Evolutionary conservation across 1,140 invertebrate genomes (phyloP).

Genomic region (Drosophila sulfurigaster): DNA sequence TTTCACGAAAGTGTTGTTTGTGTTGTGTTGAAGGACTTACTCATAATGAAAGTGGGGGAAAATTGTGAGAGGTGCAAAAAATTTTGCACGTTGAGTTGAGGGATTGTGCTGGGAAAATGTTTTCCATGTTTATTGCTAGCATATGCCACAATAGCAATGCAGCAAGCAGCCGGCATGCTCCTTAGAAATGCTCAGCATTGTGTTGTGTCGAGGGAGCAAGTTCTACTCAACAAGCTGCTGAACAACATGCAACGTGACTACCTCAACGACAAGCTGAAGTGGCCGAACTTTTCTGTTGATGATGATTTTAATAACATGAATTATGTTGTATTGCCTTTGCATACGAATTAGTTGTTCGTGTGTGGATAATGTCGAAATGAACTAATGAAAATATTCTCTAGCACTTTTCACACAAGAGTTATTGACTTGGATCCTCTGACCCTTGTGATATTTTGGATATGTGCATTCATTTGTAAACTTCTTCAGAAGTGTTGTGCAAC

Average conservation of each 20-base stretch:
- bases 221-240: constrained; percentile 7
- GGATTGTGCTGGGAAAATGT: constrained; percentile 21
- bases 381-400: constrained; percentile 1
- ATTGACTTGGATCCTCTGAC: background rate
- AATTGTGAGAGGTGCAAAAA: background rate
- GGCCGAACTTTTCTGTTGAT: constrained; percentile 21
- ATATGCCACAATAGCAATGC: constrained; percentile 35
- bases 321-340: background rate
- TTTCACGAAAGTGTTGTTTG: constrained; percentile 28
- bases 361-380: background rate
- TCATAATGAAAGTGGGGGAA: background rate
- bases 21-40: constrained; percentile 32
- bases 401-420: background rate
- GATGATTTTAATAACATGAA: constrained; percentile 30
- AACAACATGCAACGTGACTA: background rate
- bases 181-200: constrained; percentile 21
- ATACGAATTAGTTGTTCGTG: constrained; percentile 1
- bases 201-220: constrained; percentile 10
- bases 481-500: constrained; percentile 8
- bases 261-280: constrained; percentile 7
- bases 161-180: background rate
- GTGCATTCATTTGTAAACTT: constrained; percentile 7
- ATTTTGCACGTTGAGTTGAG: constrained; percentile 17
- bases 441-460: background rate
- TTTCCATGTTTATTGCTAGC: constrained; percentile 25